Base-by-base conservation (phyloP, 1,140 invertebrate genomes). In the Colletes gigas region DNA sequence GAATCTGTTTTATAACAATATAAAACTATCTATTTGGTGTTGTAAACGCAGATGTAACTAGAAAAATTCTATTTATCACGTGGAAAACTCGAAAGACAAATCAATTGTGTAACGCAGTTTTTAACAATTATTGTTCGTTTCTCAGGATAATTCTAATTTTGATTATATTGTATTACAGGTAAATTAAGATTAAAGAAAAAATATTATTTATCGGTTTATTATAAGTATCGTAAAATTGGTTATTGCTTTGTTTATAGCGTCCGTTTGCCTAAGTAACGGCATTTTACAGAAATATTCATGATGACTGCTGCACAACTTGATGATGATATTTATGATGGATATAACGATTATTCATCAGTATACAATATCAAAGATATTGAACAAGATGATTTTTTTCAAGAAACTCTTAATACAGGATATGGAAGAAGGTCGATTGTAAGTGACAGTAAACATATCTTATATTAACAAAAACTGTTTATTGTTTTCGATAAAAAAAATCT, bases 301-400 rank as follows among this genome's bases (percentile, higher is more conserved):
- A 85, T 86, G 76, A 15, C 68, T 63, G n/a, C 65, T 19, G 14
- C 47, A 47, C 80, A 55, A 68, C 59, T 87, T 39, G 86, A 92
- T 39, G 95, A 96, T 82, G 95, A 96, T 89, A 90, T 96, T 66
- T 96, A 96, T 91, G 93, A 93, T 54, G 96, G 96, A 44, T 96
- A 95, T 86, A 95, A 96, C 93, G 95, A 96, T 79, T 96, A 95
- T 85, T 94, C 95, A 84, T 94, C 95, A 12, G 93, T 92, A 21
- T 94, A 96, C 44, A 95, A 95, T 84, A 95, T 94, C 21, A 94
- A 96, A 92, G 94, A 96, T 92, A 91, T 96, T 55, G 94, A 95
- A 71, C 93, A 95, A 87, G 96, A 96, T 93, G 94, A 95, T 86
- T 93, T 92, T 66, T 95, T 96, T 87, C 95, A 96, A 81, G 94